These are phyloP conservation scores for Thalassophryne amazonica DNA, from an alignment of 2,797 vertebrate species.

Conservation along the genomic window DNA sequence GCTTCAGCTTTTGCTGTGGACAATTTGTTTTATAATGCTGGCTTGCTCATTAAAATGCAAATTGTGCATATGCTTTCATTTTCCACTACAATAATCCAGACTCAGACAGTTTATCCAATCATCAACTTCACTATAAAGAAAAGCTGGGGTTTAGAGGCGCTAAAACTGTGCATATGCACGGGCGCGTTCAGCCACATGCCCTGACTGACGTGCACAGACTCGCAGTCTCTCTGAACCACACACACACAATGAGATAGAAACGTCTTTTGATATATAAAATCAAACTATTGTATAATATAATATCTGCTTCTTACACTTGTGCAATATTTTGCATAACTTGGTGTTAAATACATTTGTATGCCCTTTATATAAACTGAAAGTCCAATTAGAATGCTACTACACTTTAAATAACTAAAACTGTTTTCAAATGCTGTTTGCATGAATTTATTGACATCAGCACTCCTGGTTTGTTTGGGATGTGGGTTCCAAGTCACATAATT, in stretches of 20 bases:
- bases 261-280: not conserved
- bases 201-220: slow-evolving; percentile 1
- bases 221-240: too few relatives aligned
- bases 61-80: slow-evolving; percentile 77
- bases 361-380: too few relatives aligned
- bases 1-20: slow-evolving; percentile 41
- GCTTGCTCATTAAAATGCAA: slow-evolving; percentile 80
- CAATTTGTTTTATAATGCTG: slow-evolving; percentile 70
- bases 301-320: too few relatives aligned
- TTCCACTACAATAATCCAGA: slow-evolving; percentile 74
- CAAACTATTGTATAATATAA: too few relatives aligned
- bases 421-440: too few relatives aligned
- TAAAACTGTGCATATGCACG: slow-evolving; percentile 43
- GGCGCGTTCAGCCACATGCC: slow-evolving; percentile 35
- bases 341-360: too few relatives aligned
- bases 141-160: slow-evolving; percentile 41
- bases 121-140: slow-evolving; percentile 65
- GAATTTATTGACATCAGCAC: too few relatives aligned
- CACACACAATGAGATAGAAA: not conserved
- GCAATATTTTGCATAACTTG: too few relatives aligned
- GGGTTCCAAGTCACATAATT: too few relatives aligned
- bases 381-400: too few relatives aligned
- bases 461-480: too few relatives aligned
- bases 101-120: slow-evolving; percentile 73
- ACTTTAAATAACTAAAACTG: too few relatives aligned